Evolutionary conservation across 2,113 vertebrate species (phyloP), one percentile per base, ranked within the genome.

Genomic region (Poecile atricapillus): DNA sequence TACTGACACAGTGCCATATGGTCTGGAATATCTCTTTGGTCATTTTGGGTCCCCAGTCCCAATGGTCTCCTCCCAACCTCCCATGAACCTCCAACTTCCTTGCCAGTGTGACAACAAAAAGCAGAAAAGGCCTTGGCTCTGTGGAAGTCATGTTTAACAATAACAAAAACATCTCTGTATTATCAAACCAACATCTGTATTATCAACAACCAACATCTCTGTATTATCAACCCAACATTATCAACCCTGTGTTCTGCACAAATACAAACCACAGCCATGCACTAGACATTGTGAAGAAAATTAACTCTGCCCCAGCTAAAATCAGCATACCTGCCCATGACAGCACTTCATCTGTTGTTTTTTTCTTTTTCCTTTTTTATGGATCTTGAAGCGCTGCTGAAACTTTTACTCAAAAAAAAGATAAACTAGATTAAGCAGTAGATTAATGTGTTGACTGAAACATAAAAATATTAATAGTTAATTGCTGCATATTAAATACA

Each of bases 321-420:
- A 27, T 11, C 37, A 60, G 6, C 6, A 52, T 15, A 44, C 22
- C 6, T 59, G 21, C 22, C 31, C n/a, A 31, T 20, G 17, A 20
- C 22, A 49, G 10, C 9, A 33, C 7, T 5, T 65, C 8, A 14
- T 18, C 16, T 27, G 62, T 10, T 3, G 0, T 0, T 4, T 37
- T 81, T 24, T 18, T 15, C 14, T 46, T 7, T 37, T 39, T 39
- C 25, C 37, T 33, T 65, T 47, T 50, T 44, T 0, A 31, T 8
- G 0, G 49, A 75, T 13, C 4, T 43, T 63, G 33, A 50, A 65
- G 7, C 1, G 50, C 47, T n/a, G 6, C 10, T 68, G 58, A 78
- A 46, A n/a, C 21, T 20, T 79, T 73, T 37, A 44, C 11, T 31
- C 1, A 30, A 53, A 53, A 55, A 62, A 50, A 13, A 55, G 13